A percentile compares a stretch with the other conserved stretches of the same genome.
Evolutionary conservation across 2,797 vertebrate species (phyloP).

Genomic region (Halcyon smyrnensis): DNA sequence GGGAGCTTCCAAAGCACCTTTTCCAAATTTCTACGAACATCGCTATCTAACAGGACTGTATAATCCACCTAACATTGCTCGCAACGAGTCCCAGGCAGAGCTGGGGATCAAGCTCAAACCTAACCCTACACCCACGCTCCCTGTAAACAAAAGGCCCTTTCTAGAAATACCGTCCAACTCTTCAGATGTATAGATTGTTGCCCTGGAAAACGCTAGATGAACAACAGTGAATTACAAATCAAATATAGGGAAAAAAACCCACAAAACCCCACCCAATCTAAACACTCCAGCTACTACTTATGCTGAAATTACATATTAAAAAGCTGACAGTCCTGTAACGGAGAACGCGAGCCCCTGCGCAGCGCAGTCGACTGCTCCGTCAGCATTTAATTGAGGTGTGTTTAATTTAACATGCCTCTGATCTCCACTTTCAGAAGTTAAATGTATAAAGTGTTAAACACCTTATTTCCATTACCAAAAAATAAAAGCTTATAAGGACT

Average conservation of each 20-base stretch:
- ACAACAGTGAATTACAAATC: not conserved
- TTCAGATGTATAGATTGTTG: not conserved
- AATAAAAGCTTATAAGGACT: not conserved
- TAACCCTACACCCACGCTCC: not conserved
- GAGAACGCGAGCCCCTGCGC: not conserved
- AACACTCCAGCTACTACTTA: not conserved
- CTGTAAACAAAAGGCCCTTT: not conserved
- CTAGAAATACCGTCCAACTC: not conserved
- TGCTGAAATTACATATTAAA: not conserved
- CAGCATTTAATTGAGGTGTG: conserved; percentile 1
- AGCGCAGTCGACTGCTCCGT: not conserved
- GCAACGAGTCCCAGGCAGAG: not conserved
- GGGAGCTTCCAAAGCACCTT: conserved; percentile 17
- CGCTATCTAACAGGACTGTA: not conserved
- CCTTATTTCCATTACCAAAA: not conserved
- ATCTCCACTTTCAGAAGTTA: not conserved
- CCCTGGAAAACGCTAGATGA: not conserved
- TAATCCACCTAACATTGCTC: not conserved
- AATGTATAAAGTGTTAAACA: not conserved
- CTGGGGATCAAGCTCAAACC: not conserved
- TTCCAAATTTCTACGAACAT: not conserved
- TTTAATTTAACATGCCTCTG: conserved; percentile 7
- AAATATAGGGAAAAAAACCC: not conserved
- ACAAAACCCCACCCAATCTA: too few species aligned
- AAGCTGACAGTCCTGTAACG: not conserved